phyloP scores from a whole-genome alignment of 92 coral and sea anemone genomes.

The Epizoanthus fatuus region DNA sequence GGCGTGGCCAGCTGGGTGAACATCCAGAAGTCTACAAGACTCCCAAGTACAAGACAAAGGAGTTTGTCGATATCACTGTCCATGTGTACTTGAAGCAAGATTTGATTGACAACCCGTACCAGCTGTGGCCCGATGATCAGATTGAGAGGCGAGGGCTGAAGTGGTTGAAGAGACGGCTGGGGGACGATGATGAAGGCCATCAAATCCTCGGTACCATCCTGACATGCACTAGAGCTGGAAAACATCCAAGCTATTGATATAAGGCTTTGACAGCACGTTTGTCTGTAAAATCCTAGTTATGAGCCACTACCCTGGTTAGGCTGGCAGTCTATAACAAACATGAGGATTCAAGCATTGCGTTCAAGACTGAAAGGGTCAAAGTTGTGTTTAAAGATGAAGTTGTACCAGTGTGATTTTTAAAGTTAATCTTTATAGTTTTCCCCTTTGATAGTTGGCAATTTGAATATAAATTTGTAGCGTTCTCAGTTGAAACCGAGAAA shows the following conservation, averaged over 20 bases:
- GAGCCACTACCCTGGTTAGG: no score
- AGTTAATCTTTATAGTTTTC: no score
- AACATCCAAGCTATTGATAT: conserved; percentile 12
- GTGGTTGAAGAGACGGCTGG: conserved; percentile 26
- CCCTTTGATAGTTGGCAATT: no score
- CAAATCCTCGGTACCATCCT: conserved; percentile 6
- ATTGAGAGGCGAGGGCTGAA: conserved; percentile 17
- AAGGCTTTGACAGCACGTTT: no score
- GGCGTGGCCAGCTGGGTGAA: conserved; percentile 10
- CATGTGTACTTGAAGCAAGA: conserved; percentile 16
- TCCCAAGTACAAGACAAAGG: conserved; percentile 20
- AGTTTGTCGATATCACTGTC: conserved; percentile 11
- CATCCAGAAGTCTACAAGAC: conserved; percentile 4
- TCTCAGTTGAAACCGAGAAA: no score
- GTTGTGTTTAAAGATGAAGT: no score
- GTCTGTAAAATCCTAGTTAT: no score
- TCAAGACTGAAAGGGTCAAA: no score
- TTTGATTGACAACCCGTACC: conserved; percentile 27
- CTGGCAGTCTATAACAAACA: no score
- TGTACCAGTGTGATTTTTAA: no score
- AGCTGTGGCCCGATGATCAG: conserved; percentile 32
- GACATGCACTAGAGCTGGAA: conserved; percentile 11
- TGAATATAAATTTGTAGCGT: no score
- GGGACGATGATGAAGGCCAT: conserved; percentile 21
- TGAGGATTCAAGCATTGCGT: no score